Conservation (phyloP, 2,113 vertebrate genomes). For the Lagopus muta region DNA sequence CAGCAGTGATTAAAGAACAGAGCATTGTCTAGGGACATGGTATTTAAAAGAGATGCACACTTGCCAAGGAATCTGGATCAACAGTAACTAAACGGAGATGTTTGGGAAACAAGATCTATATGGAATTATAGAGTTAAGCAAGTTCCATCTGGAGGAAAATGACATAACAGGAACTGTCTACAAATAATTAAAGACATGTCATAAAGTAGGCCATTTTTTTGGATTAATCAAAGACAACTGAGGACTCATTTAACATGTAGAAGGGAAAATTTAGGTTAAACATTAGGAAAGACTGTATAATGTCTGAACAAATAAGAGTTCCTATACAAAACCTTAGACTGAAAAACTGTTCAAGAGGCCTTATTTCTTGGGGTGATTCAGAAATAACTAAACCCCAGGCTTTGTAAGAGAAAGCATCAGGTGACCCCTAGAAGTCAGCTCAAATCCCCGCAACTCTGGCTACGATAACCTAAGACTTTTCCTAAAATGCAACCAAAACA, state of each 20-base stretch:
- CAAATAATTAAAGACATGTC: conserved; percentile 58
- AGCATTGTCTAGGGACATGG: neutral
- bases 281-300: neutral
- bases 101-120: neutral
- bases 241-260: conserved; percentile 21
- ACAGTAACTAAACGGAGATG: neutral
- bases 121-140: neutral
- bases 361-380: neutral
- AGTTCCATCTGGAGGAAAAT: neutral
- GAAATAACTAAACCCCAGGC: neutral
- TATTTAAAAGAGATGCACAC: neutral
- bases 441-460: neutral
- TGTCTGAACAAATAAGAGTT: neutral
- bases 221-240: conserved; percentile 44
- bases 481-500: neutral
- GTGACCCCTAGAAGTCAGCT: conserved; percentile 53
- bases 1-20: conserved; percentile 15
- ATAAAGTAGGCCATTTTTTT: conserved; percentile 48
- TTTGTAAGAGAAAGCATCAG: neutral
- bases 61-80: neutral
- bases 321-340: neutral
- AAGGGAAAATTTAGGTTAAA: conserved; percentile 38
- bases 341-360: neutral
- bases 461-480: neutral
- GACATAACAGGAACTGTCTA: conserved; percentile 38